phyloP scores from a whole-genome alignment of 2,113 vertebrate species.

The Octodon degus region DNA sequence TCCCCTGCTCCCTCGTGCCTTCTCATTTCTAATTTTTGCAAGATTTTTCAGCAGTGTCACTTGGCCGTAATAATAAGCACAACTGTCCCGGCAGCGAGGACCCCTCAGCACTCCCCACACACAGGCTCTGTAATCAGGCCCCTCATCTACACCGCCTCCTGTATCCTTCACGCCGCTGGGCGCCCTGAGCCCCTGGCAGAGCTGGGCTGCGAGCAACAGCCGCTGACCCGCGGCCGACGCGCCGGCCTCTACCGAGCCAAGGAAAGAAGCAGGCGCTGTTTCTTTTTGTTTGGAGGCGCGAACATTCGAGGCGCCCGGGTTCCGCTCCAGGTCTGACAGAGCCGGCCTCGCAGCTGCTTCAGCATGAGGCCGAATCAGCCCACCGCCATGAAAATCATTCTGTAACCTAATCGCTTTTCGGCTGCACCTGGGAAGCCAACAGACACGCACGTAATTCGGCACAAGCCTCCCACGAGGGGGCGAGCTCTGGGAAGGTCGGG shows the following conservation, averaged over 20 bases:
- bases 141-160: not conserved
- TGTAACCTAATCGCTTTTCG: slow-evolving; percentile 12
- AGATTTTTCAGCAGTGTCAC: not conserved
- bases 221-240: not conserved
- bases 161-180: not conserved
- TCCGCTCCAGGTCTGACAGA: not conserved
- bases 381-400: not conserved
- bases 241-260: not conserved
- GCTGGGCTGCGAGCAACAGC: not conserved
- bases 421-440: not conserved
- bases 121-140: not conserved
- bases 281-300: not conserved
- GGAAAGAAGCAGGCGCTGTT: not conserved
- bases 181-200: not conserved
- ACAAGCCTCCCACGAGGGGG: slow-evolving; percentile 5
- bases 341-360: not conserved
- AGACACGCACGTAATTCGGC: not conserved
- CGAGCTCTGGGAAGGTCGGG: not conserved
- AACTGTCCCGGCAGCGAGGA: not conserved
- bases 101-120: not conserved
- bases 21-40: slow-evolving; percentile 19
- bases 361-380: not conserved
- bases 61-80: not conserved
- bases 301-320: not conserved
- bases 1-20: not conserved